phyloP scores from a whole-genome alignment of 2,888 invertebrate genomes.

The Campaea margaritaria region DNA sequence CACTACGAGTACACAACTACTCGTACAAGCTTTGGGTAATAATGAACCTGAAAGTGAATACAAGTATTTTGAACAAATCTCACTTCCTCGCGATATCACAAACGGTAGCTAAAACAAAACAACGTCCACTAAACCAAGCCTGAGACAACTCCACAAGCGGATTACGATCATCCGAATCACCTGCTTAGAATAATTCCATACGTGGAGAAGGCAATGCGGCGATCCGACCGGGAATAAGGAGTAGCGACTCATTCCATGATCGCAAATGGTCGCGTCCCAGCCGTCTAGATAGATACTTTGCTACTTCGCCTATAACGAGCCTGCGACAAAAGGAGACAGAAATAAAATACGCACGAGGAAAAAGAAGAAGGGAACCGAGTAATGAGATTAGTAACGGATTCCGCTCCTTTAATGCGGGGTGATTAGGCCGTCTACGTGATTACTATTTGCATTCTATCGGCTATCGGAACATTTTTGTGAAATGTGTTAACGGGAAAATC shows the following conservation, averaged over 20 bases:
- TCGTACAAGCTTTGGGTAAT: too few species aligned
- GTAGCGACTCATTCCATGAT: conserved; percentile 18
- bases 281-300: not conserved
- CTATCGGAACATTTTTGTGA: conserved; percentile 4
- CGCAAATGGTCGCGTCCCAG: conserved; percentile 7
- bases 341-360: conserved; percentile 18
- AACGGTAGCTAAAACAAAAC: too few species aligned
- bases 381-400: conserved; percentile 39
- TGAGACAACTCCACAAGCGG: too few species aligned
- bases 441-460: conserved; percentile 26
- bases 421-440: conserved; percentile 24
- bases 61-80: too few species aligned
- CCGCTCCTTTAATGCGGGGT: conserved; percentile 19
- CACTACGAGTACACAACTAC: too few species aligned
- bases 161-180: conserved; percentile 7
- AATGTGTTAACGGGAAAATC: too few species aligned
- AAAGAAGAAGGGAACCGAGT: conserved; percentile 31
- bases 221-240: conserved; percentile 13
- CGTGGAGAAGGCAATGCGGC: conserved; percentile 8
- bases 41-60: too few species aligned
- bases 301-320: not conserved
- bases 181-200: conserved; percentile 29
- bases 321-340: conserved; percentile 12
- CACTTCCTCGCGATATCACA: too few species aligned
- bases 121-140: too few species aligned